Evolutionary conservation across 1,140 invertebrate genomes (phyloP).

Genomic region (Melanaphis sacchari): DNA sequence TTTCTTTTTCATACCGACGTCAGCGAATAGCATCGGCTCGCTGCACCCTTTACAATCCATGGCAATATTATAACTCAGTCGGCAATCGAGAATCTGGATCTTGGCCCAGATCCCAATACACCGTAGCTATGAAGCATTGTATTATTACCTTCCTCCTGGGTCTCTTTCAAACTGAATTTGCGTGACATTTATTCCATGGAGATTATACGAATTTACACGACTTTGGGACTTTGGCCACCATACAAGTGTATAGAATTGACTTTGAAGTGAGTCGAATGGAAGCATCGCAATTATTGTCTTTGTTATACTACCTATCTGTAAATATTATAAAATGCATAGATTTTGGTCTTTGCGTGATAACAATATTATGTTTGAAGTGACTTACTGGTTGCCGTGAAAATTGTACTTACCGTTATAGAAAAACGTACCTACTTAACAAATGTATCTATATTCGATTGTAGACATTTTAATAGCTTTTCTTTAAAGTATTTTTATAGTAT

Average conservation of each 20-base stretch:
- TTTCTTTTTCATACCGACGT: conserved; percentile 45
- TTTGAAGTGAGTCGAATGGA: background rate
- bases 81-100: conserved; percentile 45
- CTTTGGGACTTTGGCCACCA: conserved; percentile 43
- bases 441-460: background rate
- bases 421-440: background rate
- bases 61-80: conserved; percentile 45
- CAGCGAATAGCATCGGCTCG: conserved; percentile 33
- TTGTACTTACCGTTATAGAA: background rate
- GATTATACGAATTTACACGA: conserved; percentile 41
- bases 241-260: conserved; percentile 21
- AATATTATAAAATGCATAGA: background rate
- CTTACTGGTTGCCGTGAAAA: background rate
- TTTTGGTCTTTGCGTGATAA: background rate
- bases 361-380: background rate
- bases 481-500: background rate
- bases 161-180: conserved; percentile 53
- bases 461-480: background rate
- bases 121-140: conserved; percentile 7
- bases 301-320: background rate
- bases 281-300: background rate
- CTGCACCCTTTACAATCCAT: conserved; percentile 12
- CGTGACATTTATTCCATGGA: conserved; percentile 43
- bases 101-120: conserved; percentile 39
- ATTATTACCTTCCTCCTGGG: conserved; percentile 45